Evolutionary conservation across 1,140 invertebrate genomes (phyloP).

Genomic region (Microplitis demolitor): DNA sequence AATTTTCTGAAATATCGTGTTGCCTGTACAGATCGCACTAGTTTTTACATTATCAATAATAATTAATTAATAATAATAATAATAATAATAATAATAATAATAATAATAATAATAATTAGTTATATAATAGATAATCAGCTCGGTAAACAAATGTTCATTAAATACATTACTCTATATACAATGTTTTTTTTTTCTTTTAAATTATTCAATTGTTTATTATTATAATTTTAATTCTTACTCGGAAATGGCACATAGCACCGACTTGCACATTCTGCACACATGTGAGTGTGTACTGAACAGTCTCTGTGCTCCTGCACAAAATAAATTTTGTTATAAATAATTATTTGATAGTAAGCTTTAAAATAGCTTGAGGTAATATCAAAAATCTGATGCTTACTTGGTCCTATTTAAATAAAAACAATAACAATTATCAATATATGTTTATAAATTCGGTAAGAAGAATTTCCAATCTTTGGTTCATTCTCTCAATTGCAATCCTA

Average conservation of each 20-base stretch:
- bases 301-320: neutral
- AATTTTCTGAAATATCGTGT: neutral
- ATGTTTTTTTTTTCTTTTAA: neutral
- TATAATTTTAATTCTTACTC: neutral
- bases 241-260: neutral
- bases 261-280: neutral
- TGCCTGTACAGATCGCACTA: slow-evolving; percentile 22
- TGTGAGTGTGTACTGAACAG: neutral
- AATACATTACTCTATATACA: slow-evolving; percentile 24
- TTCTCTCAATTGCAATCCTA: neutral
- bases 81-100: too few relatives aligned
- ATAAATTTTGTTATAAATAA: too few relatives aligned
- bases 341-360: too few relatives aligned
- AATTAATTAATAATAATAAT: neutral
- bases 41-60: slow-evolving; percentile 12
- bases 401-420: too few relatives aligned
- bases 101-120: too few relatives aligned
- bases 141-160: slow-evolving; percentile 21
- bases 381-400: too few relatives aligned
- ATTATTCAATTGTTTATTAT: neutral
- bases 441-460: slow-evolving; percentile 13
- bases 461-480: slow-evolving; percentile 7
- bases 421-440: neutral
- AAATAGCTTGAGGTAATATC: too few relatives aligned
- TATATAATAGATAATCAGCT: neutral